Base-by-base conservation (phyloP, 2,797 vertebrate species). In the Otus scops region DNA sequence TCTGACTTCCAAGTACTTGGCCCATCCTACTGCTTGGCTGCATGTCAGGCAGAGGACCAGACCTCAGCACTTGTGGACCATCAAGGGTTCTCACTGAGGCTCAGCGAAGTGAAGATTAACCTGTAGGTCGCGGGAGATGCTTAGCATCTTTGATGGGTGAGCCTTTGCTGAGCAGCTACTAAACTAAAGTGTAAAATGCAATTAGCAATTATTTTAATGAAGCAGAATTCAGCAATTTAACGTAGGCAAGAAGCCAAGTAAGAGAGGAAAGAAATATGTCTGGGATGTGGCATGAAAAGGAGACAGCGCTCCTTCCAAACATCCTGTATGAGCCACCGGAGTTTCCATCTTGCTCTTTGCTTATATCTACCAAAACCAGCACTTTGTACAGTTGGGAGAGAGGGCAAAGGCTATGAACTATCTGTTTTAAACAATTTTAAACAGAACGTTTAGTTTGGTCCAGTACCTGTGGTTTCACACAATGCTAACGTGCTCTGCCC, bases 151-250 rank as follows among this genome's bases (percentile, higher is more conserved):
- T 39, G 73, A 78, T 32, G 32, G 45, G 50, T 54, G 71, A 93
- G 87, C 38, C 91, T 93, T 91, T 87, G 91, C 53, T 19, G 43
- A 91, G 88, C 43, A 87, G 71, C 75, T 89, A 79, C 48, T 65
- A 76, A 88, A 77, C 36, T 87, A 3, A 93, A 90, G 54, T 83
- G 65, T 87, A 93, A 95, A 95, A 96, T 74, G 75, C 79, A 93
- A 89, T 91, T 90, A 95, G 88, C 86, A 91, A 79, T 88, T 92
- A 96, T 94, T 88, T 92, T 93, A 97, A 96, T 79, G 85, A 97
- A 95, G 91, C 53, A 93, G 88, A 95, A 93, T 56, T 83, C 68
- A 64, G 70, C 76, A 86, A 94, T 92, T 96, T 95, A 94, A 91
- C 4, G 3, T 9, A 89, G 57, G 50, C 60, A 96, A 93, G 45